A percentile compares a stretch with the other conserved stretches of the same genome.
phyloP scores from a whole-genome alignment of 2,797 vertebrate species.

The Sebastes variabilis region DNA sequence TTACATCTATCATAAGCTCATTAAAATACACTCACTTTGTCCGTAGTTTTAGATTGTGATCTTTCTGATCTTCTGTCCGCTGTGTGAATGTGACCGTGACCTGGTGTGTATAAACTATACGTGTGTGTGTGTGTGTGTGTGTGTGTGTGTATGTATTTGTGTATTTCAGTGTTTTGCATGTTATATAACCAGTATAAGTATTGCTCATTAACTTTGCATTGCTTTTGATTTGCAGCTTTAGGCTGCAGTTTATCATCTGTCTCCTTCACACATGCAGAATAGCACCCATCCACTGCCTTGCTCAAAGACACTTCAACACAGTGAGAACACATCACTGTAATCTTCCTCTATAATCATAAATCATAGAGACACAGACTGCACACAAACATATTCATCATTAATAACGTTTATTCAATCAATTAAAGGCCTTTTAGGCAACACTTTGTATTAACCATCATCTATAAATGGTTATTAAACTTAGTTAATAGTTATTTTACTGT shows the following conservation, averaged over 20 bases:
- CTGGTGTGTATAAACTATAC: background rate
- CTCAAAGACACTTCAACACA: too few species aligned
- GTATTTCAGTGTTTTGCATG: slow-evolving; percentile 10
- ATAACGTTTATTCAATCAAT: too few species aligned
- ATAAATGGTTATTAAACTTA: too few species aligned
- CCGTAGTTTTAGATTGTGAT: background rate
- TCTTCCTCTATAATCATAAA: too few species aligned
- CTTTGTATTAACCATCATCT: too few species aligned
- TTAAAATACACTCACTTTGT: background rate
- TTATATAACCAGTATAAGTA: background rate
- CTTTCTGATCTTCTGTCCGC: background rate
- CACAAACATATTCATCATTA: too few species aligned
- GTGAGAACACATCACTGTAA: too few species aligned
- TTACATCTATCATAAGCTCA: background rate
- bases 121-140: background rate
- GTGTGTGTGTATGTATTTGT: background rate
- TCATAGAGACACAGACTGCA: too few species aligned
- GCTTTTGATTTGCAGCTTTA: background rate
- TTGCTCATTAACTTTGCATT: background rate
- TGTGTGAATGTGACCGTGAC: background rate
- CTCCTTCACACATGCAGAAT: background rate
- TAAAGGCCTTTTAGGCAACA: too few species aligned
- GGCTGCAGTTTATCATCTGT: too few species aligned
- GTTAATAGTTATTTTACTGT: too few species aligned
- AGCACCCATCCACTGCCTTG: rapidly evolving